Percentiles rank a stretch among this genome's conserved stretches.
phyloP scores from a whole-genome alignment of 2,797 vertebrate genomes.

The Enoplosus armatus region DNA sequence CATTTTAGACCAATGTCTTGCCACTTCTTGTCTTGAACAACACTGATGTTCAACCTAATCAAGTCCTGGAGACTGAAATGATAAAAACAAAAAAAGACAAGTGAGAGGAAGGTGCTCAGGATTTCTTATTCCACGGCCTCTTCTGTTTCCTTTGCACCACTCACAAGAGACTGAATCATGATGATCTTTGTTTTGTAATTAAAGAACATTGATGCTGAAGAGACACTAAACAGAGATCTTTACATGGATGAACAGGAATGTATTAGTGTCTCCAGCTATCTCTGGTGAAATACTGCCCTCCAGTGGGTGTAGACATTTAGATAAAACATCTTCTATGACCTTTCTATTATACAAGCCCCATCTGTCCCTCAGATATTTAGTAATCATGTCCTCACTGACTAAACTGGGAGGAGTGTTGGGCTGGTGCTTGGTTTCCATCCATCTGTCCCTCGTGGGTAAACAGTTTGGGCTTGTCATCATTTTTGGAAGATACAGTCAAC shows the following conservation, averaged over 20 bases:
- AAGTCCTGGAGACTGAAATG: background rate
- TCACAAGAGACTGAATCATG: background rate
- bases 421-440: background rate
- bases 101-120: background rate
- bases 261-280: background rate
- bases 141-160: background rate
- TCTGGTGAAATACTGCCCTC: conserved; percentile 71
- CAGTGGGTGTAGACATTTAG: conserved; percentile 44
- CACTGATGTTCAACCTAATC: background rate
- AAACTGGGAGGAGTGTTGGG: background rate
- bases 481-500: background rate
- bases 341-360: background rate
- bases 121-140: background rate
- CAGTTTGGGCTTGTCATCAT: background rate
- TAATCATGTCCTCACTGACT: background rate
- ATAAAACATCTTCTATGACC: too few species aligned
- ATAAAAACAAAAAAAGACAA: background rate
- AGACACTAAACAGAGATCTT: background rate
- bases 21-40: background rate
- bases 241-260: background rate
- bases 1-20: background rate
- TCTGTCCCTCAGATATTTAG: background rate
- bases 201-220: background rate
- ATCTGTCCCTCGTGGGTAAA: background rate
- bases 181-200: background rate